Conservation (phyloP, 2,888 invertebrate species). For the Acanthosepion esculentum region DNA sequence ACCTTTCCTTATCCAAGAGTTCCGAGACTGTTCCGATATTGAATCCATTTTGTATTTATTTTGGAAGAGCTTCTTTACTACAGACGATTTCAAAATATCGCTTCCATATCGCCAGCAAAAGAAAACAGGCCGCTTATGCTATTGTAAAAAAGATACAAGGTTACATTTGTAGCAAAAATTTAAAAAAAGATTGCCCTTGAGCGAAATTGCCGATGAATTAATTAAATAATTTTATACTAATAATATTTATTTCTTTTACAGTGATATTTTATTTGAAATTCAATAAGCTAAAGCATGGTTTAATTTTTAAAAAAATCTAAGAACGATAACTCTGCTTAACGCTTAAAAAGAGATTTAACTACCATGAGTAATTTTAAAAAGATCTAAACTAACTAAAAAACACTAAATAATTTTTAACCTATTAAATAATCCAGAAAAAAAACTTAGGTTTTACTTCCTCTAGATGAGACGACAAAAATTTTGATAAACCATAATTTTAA, state of each 20-base stretch:
- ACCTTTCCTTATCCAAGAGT: constrained; percentile 51
- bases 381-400: too few relatives aligned
- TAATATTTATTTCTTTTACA: background rate
- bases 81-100: background rate
- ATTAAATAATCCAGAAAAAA: too few relatives aligned
- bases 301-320: background rate
- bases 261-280: background rate
- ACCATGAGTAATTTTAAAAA: background rate
- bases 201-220: too few relatives aligned
- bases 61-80: background rate
- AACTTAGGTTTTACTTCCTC: too few relatives aligned
- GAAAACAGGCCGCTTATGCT: background rate
- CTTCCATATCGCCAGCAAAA: background rate
- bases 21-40: constrained; percentile 48
- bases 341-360: background rate
- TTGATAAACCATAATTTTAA: too few relatives aligned
- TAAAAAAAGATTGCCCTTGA: too few relatives aligned
- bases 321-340: background rate
- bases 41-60: constrained; percentile 37
- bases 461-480: too few relatives aligned
- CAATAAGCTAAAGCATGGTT: background rate
- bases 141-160: background rate
- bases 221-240: background rate
- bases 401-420: too few relatives aligned
- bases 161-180: too few relatives aligned